A percentile compares a stretch with the other conserved stretches of the same genome.
phyloP scores from a whole-genome alignment of 2,797 vertebrate genomes.

The Mustela erminea region DNA sequence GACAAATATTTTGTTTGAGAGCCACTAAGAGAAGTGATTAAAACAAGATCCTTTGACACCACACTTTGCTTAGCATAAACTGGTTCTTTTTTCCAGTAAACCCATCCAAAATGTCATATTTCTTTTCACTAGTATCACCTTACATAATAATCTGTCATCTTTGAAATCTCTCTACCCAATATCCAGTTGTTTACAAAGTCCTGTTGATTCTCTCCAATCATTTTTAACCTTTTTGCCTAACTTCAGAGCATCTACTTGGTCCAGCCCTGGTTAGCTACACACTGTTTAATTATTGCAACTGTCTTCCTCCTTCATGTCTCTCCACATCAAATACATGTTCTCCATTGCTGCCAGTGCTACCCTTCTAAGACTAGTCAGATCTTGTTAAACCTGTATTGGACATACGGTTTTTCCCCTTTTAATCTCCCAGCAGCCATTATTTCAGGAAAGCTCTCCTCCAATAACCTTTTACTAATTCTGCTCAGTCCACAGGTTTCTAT shows the following conservation, averaged over 20 bases:
- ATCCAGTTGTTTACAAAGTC: slow-evolving; percentile 31
- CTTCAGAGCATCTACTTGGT: not conserved
- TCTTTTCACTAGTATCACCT: slow-evolving; percentile 55
- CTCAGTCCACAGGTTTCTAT: not conserved
- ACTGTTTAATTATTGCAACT: not conserved
- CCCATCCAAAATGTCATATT: slow-evolving; percentile 37
- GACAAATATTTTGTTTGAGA: not conserved
- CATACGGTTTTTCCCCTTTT: not conserved
- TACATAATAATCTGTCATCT: slow-evolving; percentile 42
- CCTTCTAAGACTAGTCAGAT: not conserved
- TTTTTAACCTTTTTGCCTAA: not conserved
- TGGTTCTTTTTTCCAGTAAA: slow-evolving; percentile 28
- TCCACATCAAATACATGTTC: not conserved
- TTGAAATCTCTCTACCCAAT: slow-evolving; percentile 45
- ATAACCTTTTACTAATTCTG: not conserved
- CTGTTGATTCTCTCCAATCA: not conserved
- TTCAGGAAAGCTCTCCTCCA: not conserved
- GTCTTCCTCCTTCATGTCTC: not conserved
- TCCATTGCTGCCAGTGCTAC: not conserved
- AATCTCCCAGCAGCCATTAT: not conserved
- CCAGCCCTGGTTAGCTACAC: not conserved
- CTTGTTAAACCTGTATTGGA: not conserved
- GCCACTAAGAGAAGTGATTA: slow-evolving; percentile 25
- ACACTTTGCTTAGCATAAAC: slow-evolving; percentile 43
- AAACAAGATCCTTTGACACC: slow-evolving; percentile 54